phyloP scores from a whole-genome alignment of 2,888 invertebrate species.

The Sturmia bella region DNA sequence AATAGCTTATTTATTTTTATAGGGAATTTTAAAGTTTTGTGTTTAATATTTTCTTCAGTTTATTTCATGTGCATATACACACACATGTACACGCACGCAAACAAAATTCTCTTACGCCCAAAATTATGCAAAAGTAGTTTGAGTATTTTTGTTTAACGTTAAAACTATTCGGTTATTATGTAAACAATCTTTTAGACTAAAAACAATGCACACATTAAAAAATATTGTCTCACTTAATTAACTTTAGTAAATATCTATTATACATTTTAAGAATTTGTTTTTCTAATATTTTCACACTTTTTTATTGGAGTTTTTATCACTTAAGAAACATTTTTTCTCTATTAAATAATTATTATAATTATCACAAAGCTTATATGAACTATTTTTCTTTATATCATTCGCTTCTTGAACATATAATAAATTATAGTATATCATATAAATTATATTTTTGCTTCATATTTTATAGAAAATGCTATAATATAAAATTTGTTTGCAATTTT shows the following conservation, averaged over 20 bases:
- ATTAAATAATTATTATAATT: too few relatives aligned
- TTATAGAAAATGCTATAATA: not conserved
- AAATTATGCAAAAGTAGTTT: slow-evolving; percentile 55
- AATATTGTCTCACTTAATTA: slow-evolving; percentile 5
- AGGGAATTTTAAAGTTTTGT: slow-evolving; percentile 1
- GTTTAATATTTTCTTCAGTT: not conserved
- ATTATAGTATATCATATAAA: too few relatives aligned
- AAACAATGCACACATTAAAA: not conserved
- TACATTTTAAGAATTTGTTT: not conserved
- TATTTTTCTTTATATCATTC: too few relatives aligned
- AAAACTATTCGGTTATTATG: slow-evolving; percentile 40
- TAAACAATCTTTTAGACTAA: slow-evolving; percentile 45
- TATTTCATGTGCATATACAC: not conserved
- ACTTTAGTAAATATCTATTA: not conserved
- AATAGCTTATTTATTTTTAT: too few relatives aligned
- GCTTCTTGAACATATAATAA: too few relatives aligned
- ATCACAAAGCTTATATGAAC: too few relatives aligned
- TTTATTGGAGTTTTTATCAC: too few relatives aligned
- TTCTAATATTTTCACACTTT: too few relatives aligned
- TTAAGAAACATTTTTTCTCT: too few relatives aligned
- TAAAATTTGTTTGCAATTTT: slow-evolving; percentile 20
- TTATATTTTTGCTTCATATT: too few relatives aligned
- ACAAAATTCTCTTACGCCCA: slow-evolving; percentile 47
- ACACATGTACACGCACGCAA: not conserved
- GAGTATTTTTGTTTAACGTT: slow-evolving; percentile 3